A percentile compares a stretch with the other conserved stretches of the same genome.
These are phyloP conservation scores for Whitmania pigra DNA, from an alignment of 1,140 invertebrate genomes.

Conservation along the genomic window DNA sequence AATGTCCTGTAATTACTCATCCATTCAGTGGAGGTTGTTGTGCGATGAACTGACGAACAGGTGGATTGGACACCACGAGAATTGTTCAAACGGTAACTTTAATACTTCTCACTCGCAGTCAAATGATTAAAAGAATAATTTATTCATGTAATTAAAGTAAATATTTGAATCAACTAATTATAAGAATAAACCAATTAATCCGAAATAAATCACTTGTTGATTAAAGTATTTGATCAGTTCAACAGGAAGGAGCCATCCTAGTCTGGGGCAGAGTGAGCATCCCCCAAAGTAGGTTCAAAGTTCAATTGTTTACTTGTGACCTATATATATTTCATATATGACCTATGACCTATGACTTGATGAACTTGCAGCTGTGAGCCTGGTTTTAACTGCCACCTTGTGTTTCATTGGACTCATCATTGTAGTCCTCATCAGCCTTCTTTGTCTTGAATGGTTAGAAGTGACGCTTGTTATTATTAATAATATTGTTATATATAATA, in stretches of 20 bases:
- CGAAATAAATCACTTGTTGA: too few species aligned
- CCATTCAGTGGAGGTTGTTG: constrained; percentile 13
- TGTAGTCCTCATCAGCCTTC: constrained; percentile 9
- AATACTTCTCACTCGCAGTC: not conserved
- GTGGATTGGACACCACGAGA: constrained; percentile 20
- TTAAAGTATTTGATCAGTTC: too few species aligned
- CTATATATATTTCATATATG: too few species aligned
- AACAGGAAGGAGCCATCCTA: not conserved
- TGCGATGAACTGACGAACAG: constrained; percentile 20
- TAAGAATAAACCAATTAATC: too few species aligned
- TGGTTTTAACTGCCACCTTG: constrained; percentile 3
- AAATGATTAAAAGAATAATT: too few species aligned
- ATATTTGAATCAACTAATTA: too few species aligned
- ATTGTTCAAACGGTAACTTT: constrained; percentile 12
- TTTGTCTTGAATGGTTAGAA: constrained; percentile 17
- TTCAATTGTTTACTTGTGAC: too few species aligned
- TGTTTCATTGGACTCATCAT: constrained; percentile 17
- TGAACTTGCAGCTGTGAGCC: constrained; percentile 3
- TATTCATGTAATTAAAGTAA: not conserved
- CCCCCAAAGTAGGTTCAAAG: not conserved
- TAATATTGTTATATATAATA: too few species aligned
- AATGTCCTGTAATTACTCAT: constrained; percentile 19
- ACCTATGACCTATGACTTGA: too few species aligned
- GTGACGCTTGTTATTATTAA: not conserved
- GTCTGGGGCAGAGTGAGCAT: not conserved